Percentiles rank a stretch among this genome's conserved stretches.
Evolutionary conservation across 1,140 invertebrate species (phyloP).

Genomic region (Harlomillsia oculata): DNA sequence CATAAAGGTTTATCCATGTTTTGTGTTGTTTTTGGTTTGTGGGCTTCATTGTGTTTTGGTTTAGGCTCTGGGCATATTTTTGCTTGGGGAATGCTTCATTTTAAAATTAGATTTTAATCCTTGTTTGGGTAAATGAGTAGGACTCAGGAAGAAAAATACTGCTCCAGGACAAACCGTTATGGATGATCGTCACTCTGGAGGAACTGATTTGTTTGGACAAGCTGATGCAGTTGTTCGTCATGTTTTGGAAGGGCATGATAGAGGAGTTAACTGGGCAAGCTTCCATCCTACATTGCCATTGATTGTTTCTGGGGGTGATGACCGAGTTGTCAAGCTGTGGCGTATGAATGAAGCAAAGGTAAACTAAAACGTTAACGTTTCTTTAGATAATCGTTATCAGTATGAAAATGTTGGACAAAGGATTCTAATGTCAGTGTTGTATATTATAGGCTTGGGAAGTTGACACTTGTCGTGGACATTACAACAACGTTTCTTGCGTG

Average conservation of each 20-base stretch:
- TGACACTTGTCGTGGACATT: conserved; percentile 96
- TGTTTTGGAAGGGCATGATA: conserved; percentile 92
- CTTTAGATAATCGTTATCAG: neutral
- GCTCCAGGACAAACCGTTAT: conserved; percentile 79
- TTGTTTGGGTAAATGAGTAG: neutral
- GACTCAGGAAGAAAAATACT: conserved; percentile 90
- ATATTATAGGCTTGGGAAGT: conserved; percentile 90
- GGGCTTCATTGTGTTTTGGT: no score
- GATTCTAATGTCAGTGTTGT: no score
- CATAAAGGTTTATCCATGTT: conserved; percentile 2
- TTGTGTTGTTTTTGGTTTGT: neutral
- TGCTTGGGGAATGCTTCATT: neutral
- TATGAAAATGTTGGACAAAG: no score
- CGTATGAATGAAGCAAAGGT: conserved; percentile 94
- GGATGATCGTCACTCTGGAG: conserved; percentile 76
- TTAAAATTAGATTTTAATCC: neutral
- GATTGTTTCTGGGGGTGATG: conserved; percentile 95
- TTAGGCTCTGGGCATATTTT: neutral
- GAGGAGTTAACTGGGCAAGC: conserved; percentile 96
- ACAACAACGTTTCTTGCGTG: conserved; percentile 98
- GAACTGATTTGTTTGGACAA: conserved; percentile 92
- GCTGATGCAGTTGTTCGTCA: conserved; percentile 97
- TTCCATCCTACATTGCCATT: conserved; percentile 93
- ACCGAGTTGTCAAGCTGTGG: conserved; percentile 96
- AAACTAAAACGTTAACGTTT: conserved; percentile 15